These are phyloP conservation scores for Pelecanoides urinatrix DNA, from an alignment of 2,113 vertebrate species.

Conservation along the genomic window DNA sequence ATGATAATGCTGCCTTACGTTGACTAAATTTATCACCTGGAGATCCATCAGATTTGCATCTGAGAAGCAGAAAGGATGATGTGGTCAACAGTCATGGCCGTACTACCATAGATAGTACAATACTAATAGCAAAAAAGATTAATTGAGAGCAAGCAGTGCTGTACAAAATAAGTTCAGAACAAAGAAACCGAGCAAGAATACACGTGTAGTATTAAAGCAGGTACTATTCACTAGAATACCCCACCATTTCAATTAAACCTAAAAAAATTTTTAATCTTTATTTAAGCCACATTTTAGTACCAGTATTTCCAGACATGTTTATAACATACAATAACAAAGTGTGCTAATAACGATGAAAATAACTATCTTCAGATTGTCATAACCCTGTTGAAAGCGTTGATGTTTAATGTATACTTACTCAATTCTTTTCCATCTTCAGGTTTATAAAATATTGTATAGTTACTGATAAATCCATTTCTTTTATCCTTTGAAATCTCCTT, in stretches of 20 bases:
- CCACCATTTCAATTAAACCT: background rate
- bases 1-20: background rate
- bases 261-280: background rate
- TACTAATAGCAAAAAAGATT: background rate
- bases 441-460: constrained; percentile 77
- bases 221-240: background rate
- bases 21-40: background rate
- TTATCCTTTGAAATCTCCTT: constrained; percentile 61
- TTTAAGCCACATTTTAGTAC: background rate
- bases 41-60: background rate
- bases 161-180: background rate
- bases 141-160: background rate
- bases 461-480: constrained; percentile 72
- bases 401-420: constrained; percentile 56
- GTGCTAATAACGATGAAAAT: background rate
- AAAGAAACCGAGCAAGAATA: background rate
- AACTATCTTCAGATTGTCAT: background rate
- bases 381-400: background rate
- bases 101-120: background rate
- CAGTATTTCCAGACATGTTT: background rate
- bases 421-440: constrained; percentile 50
- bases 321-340: background rate
- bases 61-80: background rate
- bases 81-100: background rate
- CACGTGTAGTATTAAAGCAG: background rate